These are phyloP conservation scores for Adineta ricciae DNA, from an alignment of 2,888 invertebrate genomes.

Conservation along the genomic window DNA sequence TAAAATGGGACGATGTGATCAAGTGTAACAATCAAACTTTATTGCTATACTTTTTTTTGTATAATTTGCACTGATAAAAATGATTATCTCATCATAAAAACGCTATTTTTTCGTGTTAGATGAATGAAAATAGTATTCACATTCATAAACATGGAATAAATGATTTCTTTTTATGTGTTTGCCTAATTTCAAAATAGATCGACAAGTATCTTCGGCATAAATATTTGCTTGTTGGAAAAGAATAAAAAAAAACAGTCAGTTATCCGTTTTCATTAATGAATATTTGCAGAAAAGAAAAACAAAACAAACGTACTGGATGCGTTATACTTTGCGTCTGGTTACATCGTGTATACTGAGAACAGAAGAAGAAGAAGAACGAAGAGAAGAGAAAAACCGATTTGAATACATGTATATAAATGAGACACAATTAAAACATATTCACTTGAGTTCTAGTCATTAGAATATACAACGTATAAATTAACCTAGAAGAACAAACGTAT, in stretches of 20 bases:
- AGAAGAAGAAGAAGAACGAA: background rate
- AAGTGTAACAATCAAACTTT: background rate
- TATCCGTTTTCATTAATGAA: background rate
- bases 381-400: background rate
- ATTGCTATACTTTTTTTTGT: background rate
- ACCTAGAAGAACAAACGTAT: background rate
- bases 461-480: background rate
- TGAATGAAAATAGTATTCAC: no score
- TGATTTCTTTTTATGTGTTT: no score
- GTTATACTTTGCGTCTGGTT: background rate
- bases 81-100: no score
- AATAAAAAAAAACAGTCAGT: background rate
- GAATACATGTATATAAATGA: background rate
- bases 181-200: no score
- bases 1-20: background rate
- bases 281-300: background rate
- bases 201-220: no score
- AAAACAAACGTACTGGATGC: background rate
- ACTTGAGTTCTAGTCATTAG: background rate
- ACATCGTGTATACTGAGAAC: background rate
- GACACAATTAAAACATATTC: background rate
- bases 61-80: background rate
- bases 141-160: no score
- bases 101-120: no score
- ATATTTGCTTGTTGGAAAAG: background rate